Evolutionary conservation across 2,797 vertebrate genomes (phyloP), one percentile per base, ranked within the genome.

Genomic region (Atherinosoma microstoma): DNA sequence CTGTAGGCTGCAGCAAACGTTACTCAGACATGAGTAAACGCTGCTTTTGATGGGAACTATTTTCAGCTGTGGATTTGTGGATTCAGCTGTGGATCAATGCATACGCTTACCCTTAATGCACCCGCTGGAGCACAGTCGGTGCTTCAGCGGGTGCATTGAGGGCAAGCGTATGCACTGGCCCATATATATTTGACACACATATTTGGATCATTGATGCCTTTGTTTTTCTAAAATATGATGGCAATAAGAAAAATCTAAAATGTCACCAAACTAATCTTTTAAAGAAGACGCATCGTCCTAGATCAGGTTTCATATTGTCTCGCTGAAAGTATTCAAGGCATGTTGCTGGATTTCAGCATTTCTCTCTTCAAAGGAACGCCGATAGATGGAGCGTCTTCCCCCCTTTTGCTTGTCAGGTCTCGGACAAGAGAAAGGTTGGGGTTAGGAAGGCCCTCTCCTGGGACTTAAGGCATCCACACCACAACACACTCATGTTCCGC

Each of bases 391-490:
- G 87, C 72, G 75, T 85, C 85, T 72, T 90, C 84, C 79, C 60
- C 69, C 84, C 87, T 84, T 67, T 32, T 32, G 80, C 86, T 85
- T 92, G 91, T 92, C 90, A 82, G 87, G 92, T 91, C 90, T 90
- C 70, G 38, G 73, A 36, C 77, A 63, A 79, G 82, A 89, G 92
- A 87, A 78, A 86, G 82, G 79, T 69, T 63, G 69, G 67, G 86
- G 90, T 86, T 82, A 91, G 88, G 89, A 92, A 91, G 88, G 72
- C 77, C 79, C 92, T 93, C 94, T 93, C 94, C 83, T 90, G 94
- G 94, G 94, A 95, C 90, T 75, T 71, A 93, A 94, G 93, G 94
- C 94, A 94, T 94, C 93, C 90, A 79, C 86, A 76, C 78, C 91
- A 87, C 83, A 90, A 93, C 90, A 88, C 92, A 88, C 91, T 89